Evolutionary conservation across 2,888 invertebrate species (phyloP), one percentile per base, ranked within the genome.

Genomic region (Pristionchus entomophagus): DNA sequence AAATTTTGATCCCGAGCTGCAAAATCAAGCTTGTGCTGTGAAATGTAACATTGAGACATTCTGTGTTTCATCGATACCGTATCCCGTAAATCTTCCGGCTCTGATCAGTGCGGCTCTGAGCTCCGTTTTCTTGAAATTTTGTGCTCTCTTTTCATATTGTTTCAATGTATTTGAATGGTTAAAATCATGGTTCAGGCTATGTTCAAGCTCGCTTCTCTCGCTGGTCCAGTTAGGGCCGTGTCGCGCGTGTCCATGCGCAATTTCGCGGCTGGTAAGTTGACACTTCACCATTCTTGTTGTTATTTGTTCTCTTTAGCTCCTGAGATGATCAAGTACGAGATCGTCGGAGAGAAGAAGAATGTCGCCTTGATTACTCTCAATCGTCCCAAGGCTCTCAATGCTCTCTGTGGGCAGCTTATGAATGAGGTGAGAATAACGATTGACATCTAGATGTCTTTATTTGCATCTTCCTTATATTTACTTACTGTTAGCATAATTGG

Each of bases 341-440:
- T 86, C 45, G 90, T 89, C 38, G 93, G 93, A 56, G 91, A 87
- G 82, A 91, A 97, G 94, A 96, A 96, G 91, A 97, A 97, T 95
- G 96, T 99, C 51, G 99, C 96, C 0, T 93, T 99, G 1, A 96
- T 99, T 90, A 97, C 97, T 59, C 94, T 99, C 88, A 96, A 99
- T 94, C 95, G 99, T 4, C 99, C 98, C 3, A 99, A 99, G 94
- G 97, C 98, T 0, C 94, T 99, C 86, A 99, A 99, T 94, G 99
- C 99, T 0, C 95, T 99, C 0, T 98, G 97, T 95, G 96, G 96
- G 93, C 96, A 96, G 0, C 95, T 99, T 51, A 97, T 99, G 95
- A 94, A 91, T 1, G 99, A 99, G 94, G 94, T 99, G 0, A 26
- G 86, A 56, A 5, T 14, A 45, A 45, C n/a, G n/a, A n/a, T n/a